Conservation (phyloP, 1,140 invertebrate genomes). For the Calliphora vicina region DNA sequence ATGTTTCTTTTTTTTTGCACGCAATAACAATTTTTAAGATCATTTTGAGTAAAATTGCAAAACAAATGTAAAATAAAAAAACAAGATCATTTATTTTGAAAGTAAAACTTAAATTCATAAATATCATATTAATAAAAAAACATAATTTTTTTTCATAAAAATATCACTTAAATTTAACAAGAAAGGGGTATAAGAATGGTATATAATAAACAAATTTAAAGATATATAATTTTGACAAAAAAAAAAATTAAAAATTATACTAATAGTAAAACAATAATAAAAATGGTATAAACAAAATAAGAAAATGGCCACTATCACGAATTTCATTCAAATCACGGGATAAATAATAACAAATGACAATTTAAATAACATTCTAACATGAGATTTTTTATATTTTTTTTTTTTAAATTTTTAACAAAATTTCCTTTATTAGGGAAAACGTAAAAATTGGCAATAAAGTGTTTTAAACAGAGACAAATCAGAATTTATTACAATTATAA, state of each 20-base stretch:
- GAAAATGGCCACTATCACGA: slow-evolving; percentile 62
- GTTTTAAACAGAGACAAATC: background rate
- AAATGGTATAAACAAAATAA: slow-evolving; percentile 36
- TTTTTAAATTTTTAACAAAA: background rate
- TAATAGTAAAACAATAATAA: slow-evolving; percentile 23
- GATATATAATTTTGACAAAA: slow-evolving; percentile 18
- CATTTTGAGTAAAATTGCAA: slow-evolving; percentile 13
- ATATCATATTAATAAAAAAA: slow-evolving; percentile 5
- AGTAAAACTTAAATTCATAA: background rate
- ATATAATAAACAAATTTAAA: slow-evolving; percentile 11
- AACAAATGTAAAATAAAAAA: slow-evolving; percentile 10
- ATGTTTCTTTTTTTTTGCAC: background rate
- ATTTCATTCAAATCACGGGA: slow-evolving; percentile 62
- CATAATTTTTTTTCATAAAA: slow-evolving; percentile 5
- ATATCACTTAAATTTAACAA: slow-evolving; percentile 35
- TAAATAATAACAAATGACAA: slow-evolving; percentile 36
- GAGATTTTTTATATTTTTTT: background rate
- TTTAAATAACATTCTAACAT: slow-evolving; percentile 15
- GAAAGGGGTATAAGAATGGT: background rate
- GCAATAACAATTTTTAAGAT: slow-evolving; percentile 6
- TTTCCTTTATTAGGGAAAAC: background rate
- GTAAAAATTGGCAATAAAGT: too few species aligned
- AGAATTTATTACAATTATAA: too few species aligned
- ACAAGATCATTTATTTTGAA: slow-evolving; percentile 18
- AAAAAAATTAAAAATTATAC: background rate